A percentile compares a stretch with the other conserved stretches of the same genome.
phyloP scores from a whole-genome alignment of 1,140 invertebrate genomes.

The Drosophila funebris region DNA sequence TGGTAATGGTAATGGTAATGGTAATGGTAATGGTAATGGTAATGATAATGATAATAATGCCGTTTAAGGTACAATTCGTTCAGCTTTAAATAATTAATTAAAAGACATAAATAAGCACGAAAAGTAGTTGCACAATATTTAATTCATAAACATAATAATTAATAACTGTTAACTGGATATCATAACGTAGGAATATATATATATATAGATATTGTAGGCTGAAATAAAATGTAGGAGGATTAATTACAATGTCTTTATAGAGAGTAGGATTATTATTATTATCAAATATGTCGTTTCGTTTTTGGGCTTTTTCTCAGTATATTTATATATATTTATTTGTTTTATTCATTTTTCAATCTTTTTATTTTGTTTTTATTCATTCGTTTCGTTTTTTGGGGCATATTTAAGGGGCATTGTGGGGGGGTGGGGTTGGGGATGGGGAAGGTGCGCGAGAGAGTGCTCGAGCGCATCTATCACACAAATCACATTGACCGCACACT shows the following conservation, averaged over 20 bases:
- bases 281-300: slow-evolving; percentile 26
- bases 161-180: slow-evolving; percentile 40
- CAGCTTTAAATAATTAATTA: slow-evolving; percentile 54
- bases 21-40: slow-evolving; percentile 48
- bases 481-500: slow-evolving; percentile 37
- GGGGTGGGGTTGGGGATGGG: background rate
- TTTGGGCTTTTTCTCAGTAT: background rate
- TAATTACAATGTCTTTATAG: slow-evolving; percentile 9
- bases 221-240: slow-evolving; percentile 19
- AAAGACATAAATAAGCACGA: slow-evolving; percentile 65
- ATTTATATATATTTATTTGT: background rate
- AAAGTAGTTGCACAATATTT: slow-evolving; percentile 29
- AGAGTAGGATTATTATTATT: background rate
- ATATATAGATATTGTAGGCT: slow-evolving; percentile 10
- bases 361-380: slow-evolving; percentile 16
- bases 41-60: slow-evolving; percentile 54
- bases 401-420: background rate
- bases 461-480: slow-evolving; percentile 31
- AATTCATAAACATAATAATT: slow-evolving; percentile 31
- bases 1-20: slow-evolving; percentile 42
- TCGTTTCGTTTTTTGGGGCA: slow-evolving; percentile 27
- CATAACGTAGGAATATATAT: background rate
- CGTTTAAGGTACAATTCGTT: slow-evolving; percentile 77
- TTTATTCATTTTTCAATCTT: background rate
- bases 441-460: background rate